These are phyloP conservation scores for Eupithecia dodoneata DNA, from an alignment of 2,888 invertebrate species.

Conservation along the genomic window DNA sequence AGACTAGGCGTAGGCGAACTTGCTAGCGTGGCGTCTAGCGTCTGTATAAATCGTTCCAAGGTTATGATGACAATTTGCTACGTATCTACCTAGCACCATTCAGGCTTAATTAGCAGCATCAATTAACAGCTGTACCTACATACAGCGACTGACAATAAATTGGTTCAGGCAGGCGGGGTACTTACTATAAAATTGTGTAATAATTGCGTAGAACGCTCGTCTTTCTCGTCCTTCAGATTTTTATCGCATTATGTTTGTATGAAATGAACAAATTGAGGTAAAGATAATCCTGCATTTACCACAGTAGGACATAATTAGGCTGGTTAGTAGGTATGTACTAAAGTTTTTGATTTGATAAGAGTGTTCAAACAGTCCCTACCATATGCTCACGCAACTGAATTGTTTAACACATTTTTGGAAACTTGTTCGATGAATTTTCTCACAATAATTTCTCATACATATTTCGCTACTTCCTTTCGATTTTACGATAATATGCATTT, in stretches of 20 bases:
- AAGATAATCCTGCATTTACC: neutral
- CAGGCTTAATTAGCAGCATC: constrained; percentile 59
- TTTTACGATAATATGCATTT: neutral
- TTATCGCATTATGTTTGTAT: constrained; percentile 15
- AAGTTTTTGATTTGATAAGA: neutral
- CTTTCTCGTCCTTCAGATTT: constrained; percentile 19
- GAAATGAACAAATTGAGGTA: constrained; percentile 1
- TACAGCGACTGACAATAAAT: constrained; percentile 25
- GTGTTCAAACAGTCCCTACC: neutral
- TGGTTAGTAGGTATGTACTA: neutral
- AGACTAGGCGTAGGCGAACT: neutral
- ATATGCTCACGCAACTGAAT: neutral
- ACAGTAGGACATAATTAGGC: constrained; percentile 4
- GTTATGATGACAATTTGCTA: constrained; percentile 41
- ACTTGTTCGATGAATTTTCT: neutral
- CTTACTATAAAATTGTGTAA: constrained; percentile 16
- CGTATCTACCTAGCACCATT: constrained; percentile 42
- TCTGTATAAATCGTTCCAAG: constrained; percentile 41
- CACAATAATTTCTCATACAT: neutral
- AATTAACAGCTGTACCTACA: constrained; percentile 60
- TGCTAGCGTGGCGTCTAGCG: neutral
- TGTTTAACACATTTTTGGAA: neutral
- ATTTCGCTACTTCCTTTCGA: neutral
- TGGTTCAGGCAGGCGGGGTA: constrained; percentile 17
- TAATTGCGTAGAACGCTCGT: constrained; percentile 13